Evolutionary conservation across 1,140 invertebrate species (phyloP).

Genomic region (Hycleus phaleratus): DNA sequence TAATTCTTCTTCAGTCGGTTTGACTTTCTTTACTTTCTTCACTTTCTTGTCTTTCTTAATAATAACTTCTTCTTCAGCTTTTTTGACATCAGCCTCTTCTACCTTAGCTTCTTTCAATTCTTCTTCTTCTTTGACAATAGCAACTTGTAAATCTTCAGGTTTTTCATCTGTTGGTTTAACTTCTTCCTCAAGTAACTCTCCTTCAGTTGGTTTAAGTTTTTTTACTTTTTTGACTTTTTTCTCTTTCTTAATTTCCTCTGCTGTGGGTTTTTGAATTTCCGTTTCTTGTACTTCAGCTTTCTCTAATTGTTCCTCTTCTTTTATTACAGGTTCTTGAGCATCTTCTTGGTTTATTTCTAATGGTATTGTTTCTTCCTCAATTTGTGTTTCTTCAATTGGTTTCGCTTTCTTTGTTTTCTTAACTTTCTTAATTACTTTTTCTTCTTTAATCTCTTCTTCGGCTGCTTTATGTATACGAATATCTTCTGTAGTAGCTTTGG

Average conservation of each 20-base stretch:
- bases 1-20: slow-evolving; percentile 9
- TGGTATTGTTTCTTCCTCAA: slow-evolving; percentile 9
- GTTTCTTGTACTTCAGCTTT: slow-evolving; percentile 19
- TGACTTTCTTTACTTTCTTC: no score
- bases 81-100: not conserved
- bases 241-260: slow-evolving; percentile 24
- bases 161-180: slow-evolving; percentile 2
- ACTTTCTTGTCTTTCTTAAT: no score
- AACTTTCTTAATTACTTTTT: slow-evolving; percentile 28
- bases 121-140: no score
- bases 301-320: slow-evolving; percentile 16
- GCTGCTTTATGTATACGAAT: slow-evolving; percentile 21
- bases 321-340: not conserved
- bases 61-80: no score
- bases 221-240: slow-evolving; percentile 19
- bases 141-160: not conserved
- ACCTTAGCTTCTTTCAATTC: slow-evolving; percentile 26
- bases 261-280: slow-evolving; percentile 14
- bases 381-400: slow-evolving; percentile 7
- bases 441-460: slow-evolving; percentile 37
- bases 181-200: slow-evolving; percentile 11
- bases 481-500: slow-evolving; percentile 23
- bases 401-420: slow-evolving; percentile 31
- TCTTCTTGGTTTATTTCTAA: slow-evolving; percentile 2
- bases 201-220: slow-evolving; percentile 18